Percentiles rank a stretch among this genome's conserved stretches.
Conservation (phyloP, 2,888 invertebrate genomes). For the Harmothoe impar region DNA sequence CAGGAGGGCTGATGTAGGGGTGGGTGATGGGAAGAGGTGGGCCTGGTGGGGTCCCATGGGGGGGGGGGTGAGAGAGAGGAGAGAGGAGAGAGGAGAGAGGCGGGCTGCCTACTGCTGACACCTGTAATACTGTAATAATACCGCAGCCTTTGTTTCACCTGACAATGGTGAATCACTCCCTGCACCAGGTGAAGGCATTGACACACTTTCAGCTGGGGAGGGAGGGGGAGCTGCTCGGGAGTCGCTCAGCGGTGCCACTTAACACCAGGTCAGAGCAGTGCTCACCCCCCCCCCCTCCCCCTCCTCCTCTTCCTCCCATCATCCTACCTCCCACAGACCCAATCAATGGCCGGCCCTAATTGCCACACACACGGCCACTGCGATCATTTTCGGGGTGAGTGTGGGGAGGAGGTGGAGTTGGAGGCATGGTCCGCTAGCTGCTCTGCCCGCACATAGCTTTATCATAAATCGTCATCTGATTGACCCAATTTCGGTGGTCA, state of each 20-base stretch:
- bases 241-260: constrained; percentile 1
- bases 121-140: constrained; percentile 22
- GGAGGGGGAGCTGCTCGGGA: background rate
- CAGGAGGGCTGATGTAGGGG: no score
- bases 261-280: background rate
- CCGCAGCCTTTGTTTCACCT: constrained; percentile 46
- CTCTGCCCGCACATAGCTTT: constrained; percentile 30
- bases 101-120: background rate
- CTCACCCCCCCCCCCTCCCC: background rate
- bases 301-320: background rate
- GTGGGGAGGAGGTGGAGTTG: no score
- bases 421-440: no score
- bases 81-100: background rate
- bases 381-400: constrained; percentile 25
- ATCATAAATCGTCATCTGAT: constrained; percentile 50
- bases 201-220: constrained; percentile 37
- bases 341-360: constrained; percentile 46
- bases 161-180: constrained; percentile 55
- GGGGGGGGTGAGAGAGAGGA: background rate
- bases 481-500: constrained; percentile 47
- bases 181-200: constrained; percentile 38
- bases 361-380: constrained; percentile 7
- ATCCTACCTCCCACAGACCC: background rate
- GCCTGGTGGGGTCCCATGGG: no score
- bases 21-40: no score